Conservation (phyloP, 2,113 vertebrate species). For the Scytalopus superciliaris region DNA sequence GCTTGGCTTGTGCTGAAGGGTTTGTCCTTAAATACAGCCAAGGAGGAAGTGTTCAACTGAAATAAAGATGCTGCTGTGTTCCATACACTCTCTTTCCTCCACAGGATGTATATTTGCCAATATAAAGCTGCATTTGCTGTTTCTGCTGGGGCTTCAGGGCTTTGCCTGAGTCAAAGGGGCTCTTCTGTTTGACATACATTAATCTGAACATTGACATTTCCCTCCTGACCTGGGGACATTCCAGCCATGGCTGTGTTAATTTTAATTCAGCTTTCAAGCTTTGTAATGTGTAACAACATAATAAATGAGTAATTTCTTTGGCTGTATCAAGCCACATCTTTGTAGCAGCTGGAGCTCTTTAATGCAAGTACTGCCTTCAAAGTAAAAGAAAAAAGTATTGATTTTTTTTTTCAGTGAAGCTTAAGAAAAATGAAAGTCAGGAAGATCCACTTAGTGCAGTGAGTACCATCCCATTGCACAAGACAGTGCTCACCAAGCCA, state of each 20-base stretch:
- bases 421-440: background rate
- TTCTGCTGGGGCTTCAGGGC: background rate
- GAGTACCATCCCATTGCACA: background rate
- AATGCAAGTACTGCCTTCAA: background rate
- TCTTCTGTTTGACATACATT: background rate
- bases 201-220: background rate
- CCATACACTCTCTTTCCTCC: background rate
- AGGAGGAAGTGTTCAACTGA: background rate
- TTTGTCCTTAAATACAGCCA: slow-evolving; percentile 24
- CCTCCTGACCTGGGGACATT: background rate
- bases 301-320: background rate
- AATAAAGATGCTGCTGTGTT: slow-evolving; percentile 28
- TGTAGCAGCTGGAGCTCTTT: background rate
- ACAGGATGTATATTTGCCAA: background rate
- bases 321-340: background rate
- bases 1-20: background rate
- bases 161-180: background rate
- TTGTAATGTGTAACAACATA: background rate
- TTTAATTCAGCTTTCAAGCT: background rate
- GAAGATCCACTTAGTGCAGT: background rate
- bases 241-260: background rate
- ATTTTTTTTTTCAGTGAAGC: background rate
- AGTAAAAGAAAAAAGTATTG: background rate
- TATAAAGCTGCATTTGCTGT: background rate
- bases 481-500: background rate